Base-by-base conservation (phyloP, 2,113 vertebrate species). In the Rhinoderma darwinii region DNA sequence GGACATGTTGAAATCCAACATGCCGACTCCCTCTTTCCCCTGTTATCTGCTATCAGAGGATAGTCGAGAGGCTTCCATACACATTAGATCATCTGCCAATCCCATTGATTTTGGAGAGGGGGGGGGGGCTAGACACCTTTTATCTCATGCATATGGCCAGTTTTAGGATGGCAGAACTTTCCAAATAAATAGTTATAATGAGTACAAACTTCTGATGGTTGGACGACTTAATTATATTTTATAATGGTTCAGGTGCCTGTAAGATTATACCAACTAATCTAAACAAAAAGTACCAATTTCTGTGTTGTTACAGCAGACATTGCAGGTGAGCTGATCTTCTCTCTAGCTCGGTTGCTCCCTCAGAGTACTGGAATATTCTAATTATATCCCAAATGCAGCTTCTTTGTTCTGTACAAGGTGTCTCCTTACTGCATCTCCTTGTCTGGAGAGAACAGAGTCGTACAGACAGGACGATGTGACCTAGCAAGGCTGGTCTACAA, bases 341-440 rank as follows among this genome's bases (percentile, higher is more conserved):
- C 51, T 81, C 84, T 86, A 59, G 56, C 84, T 86, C 76, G n/a
- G 11, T 59, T 41, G 61, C 85, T 86, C 51, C 66, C 79, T 78
- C 78, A 59, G 77, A 61, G 77, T 61, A n/a, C 85, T 74, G 66
- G 76, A 82, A 86, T 81, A 86, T 86, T 86, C 85, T 86, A 86
- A 86, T 86, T 81, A 86, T 86, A 86, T 86, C 85, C 85, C 66
- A 86, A 81, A 79, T 54, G 77, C 77, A 63, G 77, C 43, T 79
- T 82, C 66, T 86, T 81, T 86, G 85, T 81, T 86, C 77, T 72
- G 85, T 81, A 86, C 85, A 86, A 86, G 85, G 85, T 86, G 85
- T 86, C 85, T 86, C 39, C 85, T 86, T 86, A 82, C 85, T 74
- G 85, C 77, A 81, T 86, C 77, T 82, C 66, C 39, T 79, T 79